Evolutionary conservation across 2,888 invertebrate genomes (phyloP).

Genomic region (Machimus atricapillus): DNA sequence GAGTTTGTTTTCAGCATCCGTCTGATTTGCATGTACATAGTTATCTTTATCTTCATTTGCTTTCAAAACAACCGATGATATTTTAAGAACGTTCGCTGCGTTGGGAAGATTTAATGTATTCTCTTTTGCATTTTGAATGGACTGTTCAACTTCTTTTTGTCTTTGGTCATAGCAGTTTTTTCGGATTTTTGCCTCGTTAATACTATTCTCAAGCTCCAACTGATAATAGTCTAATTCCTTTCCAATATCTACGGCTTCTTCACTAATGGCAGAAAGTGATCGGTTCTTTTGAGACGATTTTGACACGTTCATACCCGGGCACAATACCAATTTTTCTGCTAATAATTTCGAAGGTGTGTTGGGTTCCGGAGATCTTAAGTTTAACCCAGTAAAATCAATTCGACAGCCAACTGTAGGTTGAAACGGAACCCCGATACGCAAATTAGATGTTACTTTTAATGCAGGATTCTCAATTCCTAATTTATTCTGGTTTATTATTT

Average conservation of each 20-base stretch:
- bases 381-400: constrained; percentile 54
- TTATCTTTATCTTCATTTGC: not conserved
- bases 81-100: not conserved
- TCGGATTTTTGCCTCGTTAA: constrained; percentile 60
- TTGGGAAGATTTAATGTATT: not conserved
- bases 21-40: not conserved
- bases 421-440: constrained; percentile 59
- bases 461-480: constrained; percentile 51
- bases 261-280: constrained; percentile 56
- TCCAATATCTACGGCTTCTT: constrained; percentile 60
- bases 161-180: constrained; percentile 49
- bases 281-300: constrained; percentile 43
- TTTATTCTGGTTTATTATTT: constrained; percentile 36
- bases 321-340: constrained; percentile 59
- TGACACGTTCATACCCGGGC: constrained; percentile 50
- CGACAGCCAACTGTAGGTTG: constrained; percentile 58
- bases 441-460: constrained; percentile 50
- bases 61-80: too few species aligned
- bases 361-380: constrained; percentile 55
- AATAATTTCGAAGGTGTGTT: constrained; percentile 53
- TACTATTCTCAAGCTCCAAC: constrained; percentile 61
- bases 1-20: not conserved
- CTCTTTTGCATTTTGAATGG: not conserved
- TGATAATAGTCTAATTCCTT: constrained; percentile 61
- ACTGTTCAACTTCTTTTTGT: not conserved